Evolutionary conservation across 2,797 vertebrate species (phyloP).

Genomic region (Anabacerthia variegaticeps): DNA sequence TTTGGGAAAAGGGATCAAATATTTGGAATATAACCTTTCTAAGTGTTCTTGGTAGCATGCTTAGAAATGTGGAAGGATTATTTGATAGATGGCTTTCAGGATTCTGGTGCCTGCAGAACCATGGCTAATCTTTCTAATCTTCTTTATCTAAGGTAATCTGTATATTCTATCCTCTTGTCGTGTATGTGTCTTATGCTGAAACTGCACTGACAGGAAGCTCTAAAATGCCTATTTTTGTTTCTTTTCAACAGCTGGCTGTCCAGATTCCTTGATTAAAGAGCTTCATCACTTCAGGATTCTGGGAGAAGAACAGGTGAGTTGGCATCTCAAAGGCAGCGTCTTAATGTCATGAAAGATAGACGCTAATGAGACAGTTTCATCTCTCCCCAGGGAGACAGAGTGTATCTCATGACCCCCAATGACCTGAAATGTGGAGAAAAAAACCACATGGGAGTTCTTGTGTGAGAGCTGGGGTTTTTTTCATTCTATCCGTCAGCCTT

Average conservation of each 20-base stretch:
- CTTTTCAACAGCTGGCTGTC: constrained; percentile 84
- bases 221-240: constrained; percentile 52
- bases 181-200: constrained; percentile 5
- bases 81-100: constrained; percentile 30
- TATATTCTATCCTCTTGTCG: constrained; percentile 14
- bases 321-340: background rate
- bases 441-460: background rate
- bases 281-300: constrained; percentile 91
- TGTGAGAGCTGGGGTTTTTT: background rate
- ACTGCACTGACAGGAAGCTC: background rate
- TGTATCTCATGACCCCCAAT: constrained; percentile 49
- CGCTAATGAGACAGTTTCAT: constrained; percentile 65
- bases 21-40: constrained; percentile 48
- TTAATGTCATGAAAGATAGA: constrained; percentile 55
- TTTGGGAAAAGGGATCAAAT: constrained; percentile 45
- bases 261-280: constrained; percentile 88
- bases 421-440: constrained; percentile 22
- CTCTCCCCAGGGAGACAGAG: constrained; percentile 42
- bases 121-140: constrained; percentile 61
- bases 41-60: background rate
- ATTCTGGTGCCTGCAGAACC: background rate
- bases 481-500: constrained; percentile 68
- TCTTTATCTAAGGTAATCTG: constrained; percentile 57
- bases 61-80: constrained; percentile 44
- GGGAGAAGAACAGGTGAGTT: constrained; percentile 89